A percentile compares a stretch with the other conserved stretches of the same genome.
Conservation (phyloP, 2,888 invertebrate species). For the Eledone cirrhosa region DNA sequence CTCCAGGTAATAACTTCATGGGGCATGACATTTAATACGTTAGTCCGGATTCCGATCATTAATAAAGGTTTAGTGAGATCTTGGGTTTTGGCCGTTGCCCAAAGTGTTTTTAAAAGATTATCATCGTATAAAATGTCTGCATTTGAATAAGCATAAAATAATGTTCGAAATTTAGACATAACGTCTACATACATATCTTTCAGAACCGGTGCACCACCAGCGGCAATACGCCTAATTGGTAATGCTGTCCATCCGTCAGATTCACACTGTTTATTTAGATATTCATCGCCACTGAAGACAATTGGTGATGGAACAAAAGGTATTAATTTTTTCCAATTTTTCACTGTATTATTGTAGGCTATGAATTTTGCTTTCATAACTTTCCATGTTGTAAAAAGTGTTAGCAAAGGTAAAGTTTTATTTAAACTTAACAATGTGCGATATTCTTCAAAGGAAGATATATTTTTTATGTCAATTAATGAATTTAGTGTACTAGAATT, state of each 20-base stretch:
- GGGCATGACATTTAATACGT: slow-evolving; percentile 31
- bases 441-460: not conserved
- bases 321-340: slow-evolving; percentile 16
- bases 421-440: slow-evolving; percentile 1
- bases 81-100: not conserved
- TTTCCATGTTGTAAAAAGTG: slow-evolving; percentile 15
- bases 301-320: slow-evolving; percentile 4
- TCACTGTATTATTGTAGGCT: slow-evolving; percentile 22
- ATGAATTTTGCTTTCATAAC: slow-evolving; percentile 15
- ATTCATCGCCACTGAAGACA: slow-evolving; percentile 5
- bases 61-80: slow-evolving; percentile 27
- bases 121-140: slow-evolving; percentile 39
- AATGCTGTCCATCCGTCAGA: slow-evolving; percentile 26
- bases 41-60: slow-evolving; percentile 33
- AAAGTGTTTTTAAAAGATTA: slow-evolving; percentile 22
- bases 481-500: not conserved
- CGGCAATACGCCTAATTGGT: slow-evolving; percentile 1
- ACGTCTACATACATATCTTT: slow-evolving; percentile 37
- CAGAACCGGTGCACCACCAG: slow-evolving; percentile 34
- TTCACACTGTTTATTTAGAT: not conserved
- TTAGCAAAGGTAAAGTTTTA: not conserved
- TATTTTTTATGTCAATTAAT: slow-evolving; percentile 2
- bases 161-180: slow-evolving; percentile 26
- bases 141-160: slow-evolving; percentile 40
- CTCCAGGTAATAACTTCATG: slow-evolving; percentile 23